Conservation (phyloP, 2,888 invertebrate species). For the Synergus itoensis region DNA sequence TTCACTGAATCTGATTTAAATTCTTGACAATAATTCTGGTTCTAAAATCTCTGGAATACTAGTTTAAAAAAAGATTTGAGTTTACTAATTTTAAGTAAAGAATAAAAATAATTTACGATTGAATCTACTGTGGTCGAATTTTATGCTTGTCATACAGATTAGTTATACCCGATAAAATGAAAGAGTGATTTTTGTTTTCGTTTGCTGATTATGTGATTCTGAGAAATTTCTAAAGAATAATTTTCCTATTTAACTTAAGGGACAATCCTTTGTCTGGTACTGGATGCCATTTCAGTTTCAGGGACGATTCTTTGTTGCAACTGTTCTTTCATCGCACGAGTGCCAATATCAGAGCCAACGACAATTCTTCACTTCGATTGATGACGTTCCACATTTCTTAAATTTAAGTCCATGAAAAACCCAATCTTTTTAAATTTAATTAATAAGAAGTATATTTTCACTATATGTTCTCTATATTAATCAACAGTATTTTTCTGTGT, state of each 20-base stretch:
- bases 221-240: slow-evolving; percentile 11
- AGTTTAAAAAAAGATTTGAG: too few relatives aligned
- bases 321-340: slow-evolving; percentile 9
- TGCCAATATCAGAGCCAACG: slow-evolving; percentile 25
- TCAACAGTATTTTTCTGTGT: background rate
- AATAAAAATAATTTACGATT: background rate
- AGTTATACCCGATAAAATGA: background rate
- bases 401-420: background rate
- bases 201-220: slow-evolving; percentile 1
- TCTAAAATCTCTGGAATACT: too few relatives aligned
- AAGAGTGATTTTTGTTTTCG: slow-evolving; percentile 4
- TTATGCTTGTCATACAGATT: background rate
- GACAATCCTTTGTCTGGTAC: background rate
- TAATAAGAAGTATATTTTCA: too few relatives aligned
- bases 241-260: slow-evolving; percentile 11
- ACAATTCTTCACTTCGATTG: background rate
- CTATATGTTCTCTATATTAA: too few relatives aligned
- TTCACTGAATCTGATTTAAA: too few relatives aligned
- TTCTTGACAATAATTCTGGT: too few relatives aligned
- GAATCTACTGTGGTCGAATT: background rate
- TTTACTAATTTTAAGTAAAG: background rate
- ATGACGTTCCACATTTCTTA: background rate
- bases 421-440: background rate
- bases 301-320: slow-evolving; percentile 34
- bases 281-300: slow-evolving; percentile 31